Conservation (phyloP, 2,797 vertebrate genomes). For the Melanogrammus aeglefinus region DNA sequence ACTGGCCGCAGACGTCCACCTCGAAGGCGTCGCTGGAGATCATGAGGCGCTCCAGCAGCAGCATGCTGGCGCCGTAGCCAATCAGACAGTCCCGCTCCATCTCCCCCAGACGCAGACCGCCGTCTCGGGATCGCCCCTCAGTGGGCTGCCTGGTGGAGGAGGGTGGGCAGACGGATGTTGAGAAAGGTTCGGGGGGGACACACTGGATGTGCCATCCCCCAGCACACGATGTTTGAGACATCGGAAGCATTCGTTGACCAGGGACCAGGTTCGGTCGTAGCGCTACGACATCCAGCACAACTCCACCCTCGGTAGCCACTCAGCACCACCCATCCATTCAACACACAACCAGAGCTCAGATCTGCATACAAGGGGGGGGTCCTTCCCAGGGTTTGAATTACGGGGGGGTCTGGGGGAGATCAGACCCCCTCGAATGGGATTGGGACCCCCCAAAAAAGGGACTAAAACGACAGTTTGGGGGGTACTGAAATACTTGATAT, state of each 20-base stretch:
- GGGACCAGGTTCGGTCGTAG: neutral
- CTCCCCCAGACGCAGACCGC: constrained; percentile 94
- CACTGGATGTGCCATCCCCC: neutral
- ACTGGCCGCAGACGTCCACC: constrained; percentile 96
- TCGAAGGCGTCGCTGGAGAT: constrained; percentile 99
- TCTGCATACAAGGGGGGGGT: too few species aligned
- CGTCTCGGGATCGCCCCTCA: constrained; percentile 95
- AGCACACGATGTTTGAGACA: neutral
- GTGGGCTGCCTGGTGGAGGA: constrained; percentile 85
- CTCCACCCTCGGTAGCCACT: neutral
- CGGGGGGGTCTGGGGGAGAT: too few species aligned
- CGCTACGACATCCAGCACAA: too few species aligned
- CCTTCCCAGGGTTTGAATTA: too few species aligned
- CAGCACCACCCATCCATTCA: too few species aligned
- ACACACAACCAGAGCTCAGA: too few species aligned
- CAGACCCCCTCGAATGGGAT: too few species aligned
- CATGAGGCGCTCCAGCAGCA: constrained; percentile 95
- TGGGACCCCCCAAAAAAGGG: too few species aligned
- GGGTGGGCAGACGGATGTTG: neutral
- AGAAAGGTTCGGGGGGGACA: neutral
- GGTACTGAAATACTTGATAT: too few species aligned
- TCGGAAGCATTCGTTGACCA: neutral
- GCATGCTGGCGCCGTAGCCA: constrained; percentile 97
- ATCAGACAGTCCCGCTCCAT: constrained; percentile 99
- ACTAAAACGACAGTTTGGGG: too few species aligned